Conservation (phyloP, 2,888 invertebrate genomes). For the Eilema caniola region DNA sequence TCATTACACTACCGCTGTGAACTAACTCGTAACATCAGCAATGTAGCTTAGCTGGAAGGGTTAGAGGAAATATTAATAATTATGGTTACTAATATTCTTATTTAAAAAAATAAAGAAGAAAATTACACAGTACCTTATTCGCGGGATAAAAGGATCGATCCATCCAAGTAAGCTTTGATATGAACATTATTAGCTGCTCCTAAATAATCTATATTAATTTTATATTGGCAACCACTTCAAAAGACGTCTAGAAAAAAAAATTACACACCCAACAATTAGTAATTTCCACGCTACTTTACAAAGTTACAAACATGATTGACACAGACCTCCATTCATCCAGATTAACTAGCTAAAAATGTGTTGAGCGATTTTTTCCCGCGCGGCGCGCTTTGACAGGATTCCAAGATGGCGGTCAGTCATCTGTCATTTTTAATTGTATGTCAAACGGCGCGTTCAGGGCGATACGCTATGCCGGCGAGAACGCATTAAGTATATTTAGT, state of each 20-base stretch:
- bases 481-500: slow-evolving; percentile 81
- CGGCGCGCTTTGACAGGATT: slow-evolving; percentile 72
- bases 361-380: slow-evolving; percentile 65
- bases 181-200: too few relatives aligned
- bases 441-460: slow-evolving; percentile 67
- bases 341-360: slow-evolving; percentile 74
- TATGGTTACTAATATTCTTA: too few relatives aligned
- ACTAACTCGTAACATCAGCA: too few relatives aligned
- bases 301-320: slow-evolving; percentile 63
- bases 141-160: too few relatives aligned
- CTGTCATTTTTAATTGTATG: slow-evolving; percentile 86
- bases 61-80: too few relatives aligned
- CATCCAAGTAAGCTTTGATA: too few relatives aligned
- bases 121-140: too few relatives aligned
- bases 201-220: background rate
- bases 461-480: slow-evolving; percentile 58
- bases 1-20: too few relatives aligned
- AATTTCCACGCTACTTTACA: slow-evolving; percentile 42
- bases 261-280: slow-evolving; percentile 36
- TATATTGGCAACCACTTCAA: slow-evolving; percentile 46
- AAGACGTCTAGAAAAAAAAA: slow-evolving; percentile 34
- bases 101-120: too few relatives aligned
- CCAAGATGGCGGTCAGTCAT: slow-evolving; percentile 80
- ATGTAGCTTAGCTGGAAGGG: too few relatives aligned
- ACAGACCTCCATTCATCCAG: slow-evolving; percentile 62